Percentiles rank a stretch among this genome's conserved stretches.
Evolutionary conservation across 2,888 invertebrate species (phyloP).

Genomic region (Dicyrtomina minuta): DNA sequence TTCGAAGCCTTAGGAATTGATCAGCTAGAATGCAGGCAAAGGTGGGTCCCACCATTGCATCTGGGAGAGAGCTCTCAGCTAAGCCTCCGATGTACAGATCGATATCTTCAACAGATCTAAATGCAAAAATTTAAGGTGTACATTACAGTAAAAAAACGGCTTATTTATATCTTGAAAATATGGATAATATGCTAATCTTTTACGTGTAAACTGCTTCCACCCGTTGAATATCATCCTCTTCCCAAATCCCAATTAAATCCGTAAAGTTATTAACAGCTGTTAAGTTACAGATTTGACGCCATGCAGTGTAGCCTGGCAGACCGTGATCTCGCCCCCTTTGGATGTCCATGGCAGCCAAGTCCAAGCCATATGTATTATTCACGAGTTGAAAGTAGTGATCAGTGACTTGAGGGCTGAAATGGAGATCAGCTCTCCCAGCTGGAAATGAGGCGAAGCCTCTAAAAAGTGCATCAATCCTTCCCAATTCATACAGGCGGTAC

Average conservation of each 20-base stretch:
- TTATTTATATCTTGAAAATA: too few relatives aligned
- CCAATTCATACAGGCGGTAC: conserved; percentile 66
- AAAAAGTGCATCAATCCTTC: conserved; percentile 67
- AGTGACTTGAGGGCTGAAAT: conserved; percentile 67
- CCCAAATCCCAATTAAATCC: conserved; percentile 67
- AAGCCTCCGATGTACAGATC: conserved; percentile 86
- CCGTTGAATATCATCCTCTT: conserved; percentile 61
- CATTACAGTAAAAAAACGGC: too few relatives aligned
- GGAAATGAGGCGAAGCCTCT: conserved; percentile 68
- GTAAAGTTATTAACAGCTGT: conserved; percentile 64
- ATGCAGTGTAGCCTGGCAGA: conserved; percentile 73
- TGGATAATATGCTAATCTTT: too few relatives aligned
- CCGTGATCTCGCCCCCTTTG: conserved; percentile 88
- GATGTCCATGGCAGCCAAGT: conserved; percentile 83
- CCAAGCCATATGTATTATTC: conserved; percentile 66
- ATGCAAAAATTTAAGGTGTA: conserved; percentile 43
- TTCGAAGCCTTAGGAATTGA: conserved; percentile 78
- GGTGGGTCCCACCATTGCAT: conserved; percentile 78
- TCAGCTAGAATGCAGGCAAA: conserved; percentile 80
- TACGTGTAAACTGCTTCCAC: conserved; percentile 44
- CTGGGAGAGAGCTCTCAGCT: conserved; percentile 72
- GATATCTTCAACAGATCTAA: conserved; percentile 73
- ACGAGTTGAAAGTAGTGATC: conserved; percentile 68
- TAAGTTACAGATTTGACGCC: conserved; percentile 75
- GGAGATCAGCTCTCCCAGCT: conserved; percentile 65